These are phyloP conservation scores for Grallaria varia DNA, from an alignment of 2,113 vertebrate genomes.

Conservation along the genomic window DNA sequence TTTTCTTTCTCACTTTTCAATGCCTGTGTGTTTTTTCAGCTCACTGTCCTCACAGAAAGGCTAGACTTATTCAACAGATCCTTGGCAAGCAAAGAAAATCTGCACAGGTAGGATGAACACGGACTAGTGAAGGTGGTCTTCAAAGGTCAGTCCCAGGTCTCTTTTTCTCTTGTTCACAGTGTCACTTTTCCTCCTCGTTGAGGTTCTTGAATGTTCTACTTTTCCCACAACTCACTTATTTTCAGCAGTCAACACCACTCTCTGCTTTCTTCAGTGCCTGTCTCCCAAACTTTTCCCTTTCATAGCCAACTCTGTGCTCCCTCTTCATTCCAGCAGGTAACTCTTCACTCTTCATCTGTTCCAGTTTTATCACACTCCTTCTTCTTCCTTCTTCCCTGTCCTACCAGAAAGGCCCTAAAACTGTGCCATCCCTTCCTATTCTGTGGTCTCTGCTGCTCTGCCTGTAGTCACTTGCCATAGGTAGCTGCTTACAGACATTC, in stretches of 20 bases:
- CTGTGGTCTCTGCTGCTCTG: background rate
- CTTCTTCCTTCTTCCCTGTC: background rate
- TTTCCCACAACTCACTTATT: background rate
- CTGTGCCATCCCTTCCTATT: background rate
- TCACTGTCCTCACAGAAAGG: background rate
- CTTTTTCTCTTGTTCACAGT: background rate
- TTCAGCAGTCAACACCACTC: background rate
- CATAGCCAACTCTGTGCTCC: background rate
- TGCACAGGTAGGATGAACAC: fast-evolving
- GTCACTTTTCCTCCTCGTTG: background rate
- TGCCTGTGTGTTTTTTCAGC: background rate
- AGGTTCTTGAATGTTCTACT: background rate
- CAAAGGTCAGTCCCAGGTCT: background rate
- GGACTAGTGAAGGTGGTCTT: background rate
- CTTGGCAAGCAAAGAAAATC: background rate
- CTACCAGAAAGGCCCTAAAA: background rate
- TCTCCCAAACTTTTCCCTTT: background rate
- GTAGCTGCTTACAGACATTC: background rate
- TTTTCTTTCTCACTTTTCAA: background rate
- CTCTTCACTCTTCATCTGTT: background rate
- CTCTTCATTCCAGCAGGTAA: background rate
- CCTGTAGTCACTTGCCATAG: background rate
- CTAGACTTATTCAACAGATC: background rate
- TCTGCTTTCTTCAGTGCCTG: background rate
- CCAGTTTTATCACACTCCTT: background rate